Conservation (phyloP, 2,113 vertebrate species). For the Apodemus sylvaticus region DNA sequence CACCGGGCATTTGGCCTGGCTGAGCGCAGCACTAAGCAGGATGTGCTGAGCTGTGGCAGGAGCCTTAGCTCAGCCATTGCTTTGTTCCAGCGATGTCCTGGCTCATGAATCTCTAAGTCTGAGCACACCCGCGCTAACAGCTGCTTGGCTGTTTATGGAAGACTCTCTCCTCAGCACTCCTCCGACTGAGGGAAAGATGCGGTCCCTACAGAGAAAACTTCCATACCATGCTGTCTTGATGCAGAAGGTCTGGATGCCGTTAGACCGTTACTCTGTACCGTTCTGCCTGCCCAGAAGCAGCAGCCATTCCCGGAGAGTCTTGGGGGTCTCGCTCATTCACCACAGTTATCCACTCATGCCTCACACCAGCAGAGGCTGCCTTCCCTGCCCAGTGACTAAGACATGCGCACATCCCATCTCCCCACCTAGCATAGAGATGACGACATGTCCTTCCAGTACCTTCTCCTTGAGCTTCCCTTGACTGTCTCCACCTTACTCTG, state of each 20-base stretch:
- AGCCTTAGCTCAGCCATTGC: background rate
- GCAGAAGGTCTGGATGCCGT: background rate
- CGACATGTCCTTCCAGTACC: background rate
- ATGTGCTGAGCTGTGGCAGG: background rate
- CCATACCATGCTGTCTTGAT: background rate
- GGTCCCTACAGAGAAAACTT: rapidly evolving
- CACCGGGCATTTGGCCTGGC: background rate
- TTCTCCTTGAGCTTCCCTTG: background rate
- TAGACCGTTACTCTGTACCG: background rate
- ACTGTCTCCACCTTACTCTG: background rate
- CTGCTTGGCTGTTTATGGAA: background rate
- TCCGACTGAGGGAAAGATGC: background rate
- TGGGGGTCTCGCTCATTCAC: background rate
- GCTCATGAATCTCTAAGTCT: background rate
- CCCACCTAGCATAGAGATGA: background rate
- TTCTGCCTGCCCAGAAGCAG: background rate
- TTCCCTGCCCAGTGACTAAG: background rate
- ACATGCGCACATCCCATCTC: background rate
- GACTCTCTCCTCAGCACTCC: background rate
- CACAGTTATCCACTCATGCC: background rate
- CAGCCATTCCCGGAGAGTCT: background rate
- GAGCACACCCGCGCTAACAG: rapidly evolving
- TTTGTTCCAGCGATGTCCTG: background rate
- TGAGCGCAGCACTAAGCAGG: no score
- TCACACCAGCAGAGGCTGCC: background rate